Conservation (phyloP, 2,888 invertebrate species). For the Crioceris asparagi region DNA sequence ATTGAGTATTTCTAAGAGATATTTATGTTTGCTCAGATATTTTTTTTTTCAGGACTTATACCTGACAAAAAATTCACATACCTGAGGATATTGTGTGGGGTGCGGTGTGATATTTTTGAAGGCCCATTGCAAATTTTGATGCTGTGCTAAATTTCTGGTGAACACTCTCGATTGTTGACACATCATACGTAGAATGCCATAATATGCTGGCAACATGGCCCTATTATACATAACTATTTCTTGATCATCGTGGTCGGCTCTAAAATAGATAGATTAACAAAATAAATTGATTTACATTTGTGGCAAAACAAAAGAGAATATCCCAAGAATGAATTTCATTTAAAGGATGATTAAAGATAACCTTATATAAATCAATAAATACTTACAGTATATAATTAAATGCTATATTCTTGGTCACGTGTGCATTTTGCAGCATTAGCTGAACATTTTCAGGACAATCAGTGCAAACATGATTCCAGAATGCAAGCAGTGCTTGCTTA, state of each 20-base stretch:
- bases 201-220: slow-evolving; percentile 87
- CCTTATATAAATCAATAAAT: not conserved
- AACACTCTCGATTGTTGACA: slow-evolving; percentile 81
- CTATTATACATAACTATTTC: slow-evolving; percentile 91
- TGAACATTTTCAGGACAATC: slow-evolving; percentile 91
- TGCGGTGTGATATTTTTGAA: slow-evolving; percentile 95
- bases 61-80: slow-evolving; percentile 30
- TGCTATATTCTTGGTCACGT: slow-evolving; percentile 87
- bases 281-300: too few relatives aligned
- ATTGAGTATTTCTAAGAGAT: not conserved
- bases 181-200: slow-evolving; percentile 79
- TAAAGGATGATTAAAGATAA: too few relatives aligned
- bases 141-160: slow-evolving; percentile 76
- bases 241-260: slow-evolving; percentile 93
- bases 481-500: slow-evolving; percentile 83
- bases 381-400: slow-evolving; percentile 93
- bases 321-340: too few relatives aligned
- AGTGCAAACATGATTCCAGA: slow-evolving; percentile 87
- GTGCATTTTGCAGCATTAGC: slow-evolving; percentile 74
- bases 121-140: slow-evolving; percentile 95
- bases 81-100: slow-evolving; percentile 81
- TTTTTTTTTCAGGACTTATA: too few relatives aligned
- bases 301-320: too few relatives aligned
- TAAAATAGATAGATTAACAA: too few relatives aligned
- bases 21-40: not conserved